These are phyloP conservation scores for Acanthochromis polyacanthus DNA, from an alignment of 2,113 vertebrate genomes.

Conservation along the genomic window DNA sequence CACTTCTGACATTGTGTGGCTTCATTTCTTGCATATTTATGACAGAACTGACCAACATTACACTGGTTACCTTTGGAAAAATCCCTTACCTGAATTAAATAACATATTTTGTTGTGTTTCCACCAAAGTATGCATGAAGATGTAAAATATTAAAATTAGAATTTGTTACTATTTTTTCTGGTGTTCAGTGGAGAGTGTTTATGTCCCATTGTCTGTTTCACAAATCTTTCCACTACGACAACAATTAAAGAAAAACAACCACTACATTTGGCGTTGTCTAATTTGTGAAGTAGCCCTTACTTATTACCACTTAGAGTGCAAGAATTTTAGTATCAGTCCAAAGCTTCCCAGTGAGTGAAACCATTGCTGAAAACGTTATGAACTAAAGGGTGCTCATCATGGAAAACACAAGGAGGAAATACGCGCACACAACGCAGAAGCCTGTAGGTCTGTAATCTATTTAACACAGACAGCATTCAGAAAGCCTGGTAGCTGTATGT, in stretches of 20 bases:
- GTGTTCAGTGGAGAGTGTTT: background rate
- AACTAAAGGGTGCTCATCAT: conserved; percentile 70
- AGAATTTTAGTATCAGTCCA: conserved; percentile 20
- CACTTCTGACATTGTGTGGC: background rate
- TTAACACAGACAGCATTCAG: conserved; percentile 68
- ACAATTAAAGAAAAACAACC: conserved; percentile 45
- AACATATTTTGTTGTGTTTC: conserved; percentile 9
- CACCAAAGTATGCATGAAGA: conserved; percentile 18
- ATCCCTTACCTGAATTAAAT: background rate
- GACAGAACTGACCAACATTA: conserved; percentile 5
- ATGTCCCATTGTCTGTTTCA: background rate
- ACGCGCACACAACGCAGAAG: conserved; percentile 72
- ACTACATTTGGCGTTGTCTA: background rate
- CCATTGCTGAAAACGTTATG: conserved; percentile 73
- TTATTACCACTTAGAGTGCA: conserved; percentile 25
- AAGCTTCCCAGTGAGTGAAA: conserved; percentile 48
- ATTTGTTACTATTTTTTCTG: background rate
- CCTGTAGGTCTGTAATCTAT: conserved; percentile 76
- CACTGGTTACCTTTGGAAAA: conserved; percentile 32
- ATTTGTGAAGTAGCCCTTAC: conserved; percentile 25
- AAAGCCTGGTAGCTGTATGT: conserved; percentile 71
- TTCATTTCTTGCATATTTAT: conserved; percentile 18
- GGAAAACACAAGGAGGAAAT: conserved; percentile 79
- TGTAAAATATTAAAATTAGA: background rate
- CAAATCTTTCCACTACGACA: background rate